Base-by-base conservation (phyloP, 2,797 vertebrate species). In the Orestias chungarensis region DNA sequence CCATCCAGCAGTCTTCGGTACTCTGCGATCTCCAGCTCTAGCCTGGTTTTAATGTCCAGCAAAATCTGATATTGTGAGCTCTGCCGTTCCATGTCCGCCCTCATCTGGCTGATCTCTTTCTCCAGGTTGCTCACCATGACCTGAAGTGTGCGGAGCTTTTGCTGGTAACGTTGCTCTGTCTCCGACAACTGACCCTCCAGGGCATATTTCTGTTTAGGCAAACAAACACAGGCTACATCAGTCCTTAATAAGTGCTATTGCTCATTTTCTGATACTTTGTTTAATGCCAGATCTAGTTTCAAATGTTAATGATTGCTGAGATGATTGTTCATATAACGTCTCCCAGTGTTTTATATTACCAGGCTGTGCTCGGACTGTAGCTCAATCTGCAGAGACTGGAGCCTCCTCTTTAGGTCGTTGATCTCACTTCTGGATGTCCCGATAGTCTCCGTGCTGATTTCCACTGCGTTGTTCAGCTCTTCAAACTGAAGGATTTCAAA, bases 1-100 rank as follows among this genome's bases (percentile, higher is more conserved):
- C 93, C 94, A 3, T 96, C 95, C 88, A 96, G 87, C 73, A 96
- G 92, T n/a, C 94, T 87, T 57, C 91, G 88, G 93, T 96, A 96
- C 76, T 95, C 95, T 0, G 94, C 90, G 2, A 96, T 96, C 92
- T 96, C 96, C 88, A 94, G 3, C 88, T 96, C 95, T 80, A 96
- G 92, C 54, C 84, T 84, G 82, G 91, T 92, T 87, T 95, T 96
- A 87, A 94, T 75, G 73, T 95, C 88, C 17, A 96, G 91, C 35
- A 96, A 93, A 18, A 80, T 0, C 82, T 92, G 71, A 46, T 95
- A 95, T 0, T 95, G 95, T 0, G 0, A 15, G n/a, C 79, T 54
- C 86, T 96, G 95, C 61, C 92, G 88, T 68, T 92, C 90, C 0
- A 93, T 93, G 74, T 95, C 92, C 0, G 5, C 0, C 62, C 80